Evolutionary conservation across 2,797 vertebrate species (phyloP).

Genomic region (Tachyglossus aculeatus): DNA sequence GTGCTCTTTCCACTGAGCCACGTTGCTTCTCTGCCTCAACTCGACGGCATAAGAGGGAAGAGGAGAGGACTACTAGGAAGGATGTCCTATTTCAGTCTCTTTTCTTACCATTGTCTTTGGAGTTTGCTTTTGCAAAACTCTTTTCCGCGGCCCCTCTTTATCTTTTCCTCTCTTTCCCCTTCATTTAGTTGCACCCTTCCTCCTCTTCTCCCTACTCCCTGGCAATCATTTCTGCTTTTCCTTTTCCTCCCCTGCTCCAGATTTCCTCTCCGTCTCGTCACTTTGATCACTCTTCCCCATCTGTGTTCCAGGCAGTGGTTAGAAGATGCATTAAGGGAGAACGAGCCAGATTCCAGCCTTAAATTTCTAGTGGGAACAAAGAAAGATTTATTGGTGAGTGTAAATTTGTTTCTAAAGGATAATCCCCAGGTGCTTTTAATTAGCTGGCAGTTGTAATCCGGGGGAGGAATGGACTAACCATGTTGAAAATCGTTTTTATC

Average conservation of each 20-base stretch:
- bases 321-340: conserved; percentile 85
- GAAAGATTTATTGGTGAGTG: conserved; percentile 87
- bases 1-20: too few relatives aligned
- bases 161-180: neutral
- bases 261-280: neutral
- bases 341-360: conserved; percentile 81
- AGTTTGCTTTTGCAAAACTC: too few relatives aligned
- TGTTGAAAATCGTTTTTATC: too few relatives aligned
- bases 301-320: conserved; percentile 84
- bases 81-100: too few relatives aligned
- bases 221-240: neutral
- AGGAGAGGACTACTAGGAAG: too few relatives aligned
- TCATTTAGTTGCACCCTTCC: neutral
- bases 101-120: too few relatives aligned
- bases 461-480: too few relatives aligned
- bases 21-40: too few relatives aligned
- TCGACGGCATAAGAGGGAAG: too few relatives aligned
- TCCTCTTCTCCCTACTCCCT: neutral
- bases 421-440: too few relatives aligned
- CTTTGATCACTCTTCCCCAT: neutral
- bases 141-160: neutral
- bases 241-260: neutral
- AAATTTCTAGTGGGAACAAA: conserved; percentile 91
- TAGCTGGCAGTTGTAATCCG: too few relatives aligned
- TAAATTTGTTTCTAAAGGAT: neutral